Evolutionary conservation across 2,888 invertebrate species (phyloP).

Genomic region (Poecilobothrus nobilitatus): DNA sequence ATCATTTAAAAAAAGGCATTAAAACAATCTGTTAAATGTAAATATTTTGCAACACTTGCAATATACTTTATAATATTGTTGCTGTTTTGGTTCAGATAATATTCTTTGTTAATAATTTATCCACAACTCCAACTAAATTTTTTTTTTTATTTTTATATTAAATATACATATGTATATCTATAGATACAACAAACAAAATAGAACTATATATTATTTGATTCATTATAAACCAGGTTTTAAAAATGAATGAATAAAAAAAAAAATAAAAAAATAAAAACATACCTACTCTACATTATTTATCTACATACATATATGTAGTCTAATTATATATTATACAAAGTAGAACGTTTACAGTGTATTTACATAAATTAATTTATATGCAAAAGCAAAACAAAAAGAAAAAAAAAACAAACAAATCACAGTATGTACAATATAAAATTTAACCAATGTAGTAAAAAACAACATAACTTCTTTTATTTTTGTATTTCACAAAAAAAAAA

Average conservation of each 20-base stretch:
- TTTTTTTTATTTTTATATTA: too few species aligned
- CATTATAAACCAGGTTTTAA: too few species aligned
- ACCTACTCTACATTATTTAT: too few species aligned
- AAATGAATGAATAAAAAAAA: too few species aligned
- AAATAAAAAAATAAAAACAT: too few species aligned
- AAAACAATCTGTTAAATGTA: neutral
- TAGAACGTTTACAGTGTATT: constrained; percentile 1
- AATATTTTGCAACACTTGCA: constrained; percentile 3
- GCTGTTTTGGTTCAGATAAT: neutral
- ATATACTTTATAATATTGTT: neutral
- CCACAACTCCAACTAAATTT: neutral
- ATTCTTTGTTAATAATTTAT: neutral
- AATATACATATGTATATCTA: too few species aligned
- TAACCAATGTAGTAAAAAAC: too few species aligned
- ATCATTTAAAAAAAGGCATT: neutral
- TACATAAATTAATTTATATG: neutral
- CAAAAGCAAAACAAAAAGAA: neutral
- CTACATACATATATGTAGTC: neutral
- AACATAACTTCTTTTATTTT: too few species aligned
- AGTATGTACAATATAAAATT: too few species aligned
- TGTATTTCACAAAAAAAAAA: too few species aligned
- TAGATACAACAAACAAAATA: too few species aligned
- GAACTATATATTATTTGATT: too few species aligned
- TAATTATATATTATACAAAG: constrained; percentile 1
- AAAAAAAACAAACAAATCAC: neutral